These are phyloP conservation scores for Cydia splendana DNA, from an alignment of 1,140 invertebrate species.

Conservation along the genomic window DNA sequence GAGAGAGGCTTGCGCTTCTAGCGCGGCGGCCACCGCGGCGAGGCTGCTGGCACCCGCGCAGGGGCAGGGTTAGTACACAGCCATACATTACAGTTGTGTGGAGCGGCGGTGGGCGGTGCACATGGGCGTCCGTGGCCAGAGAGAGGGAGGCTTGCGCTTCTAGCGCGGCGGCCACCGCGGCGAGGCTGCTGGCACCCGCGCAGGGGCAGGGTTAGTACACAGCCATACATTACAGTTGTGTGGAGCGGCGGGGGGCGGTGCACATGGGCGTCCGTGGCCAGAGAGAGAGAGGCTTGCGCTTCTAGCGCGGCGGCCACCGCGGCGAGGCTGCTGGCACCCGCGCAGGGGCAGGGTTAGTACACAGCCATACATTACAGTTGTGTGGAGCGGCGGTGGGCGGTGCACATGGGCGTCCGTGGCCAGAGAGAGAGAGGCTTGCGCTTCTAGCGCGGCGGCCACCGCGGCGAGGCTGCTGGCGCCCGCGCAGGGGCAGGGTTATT, in stretches of 20 bases:
- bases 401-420: constrained; percentile 68
- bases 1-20: constrained; percentile 44
- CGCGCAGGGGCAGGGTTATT: not conserved
- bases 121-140: constrained; percentile 64
- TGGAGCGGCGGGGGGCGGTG: constrained; percentile 60
- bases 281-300: constrained; percentile 49
- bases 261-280: constrained; percentile 65
- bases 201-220: not conserved
- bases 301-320: constrained; percentile 45
- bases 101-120: constrained; percentile 57
- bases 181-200: constrained; percentile 35
- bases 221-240: constrained; percentile 33
- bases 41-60: constrained; percentile 33
- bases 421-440: constrained; percentile 49
- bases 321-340: constrained; percentile 38
- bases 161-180: constrained; percentile 44
- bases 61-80: not conserved
- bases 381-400: constrained; percentile 59
- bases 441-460: constrained; percentile 42
- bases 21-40: constrained; percentile 45
- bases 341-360: not conserved
- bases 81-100: constrained; percentile 42
- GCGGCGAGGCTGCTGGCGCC: constrained; percentile 42
- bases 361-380: not conserved
- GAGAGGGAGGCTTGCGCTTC: constrained; percentile 50